A percentile compares a stretch with the other conserved stretches of the same genome.
phyloP scores from a whole-genome alignment of 2,113 vertebrate species.

The Melanostigma gelatinosum region DNA sequence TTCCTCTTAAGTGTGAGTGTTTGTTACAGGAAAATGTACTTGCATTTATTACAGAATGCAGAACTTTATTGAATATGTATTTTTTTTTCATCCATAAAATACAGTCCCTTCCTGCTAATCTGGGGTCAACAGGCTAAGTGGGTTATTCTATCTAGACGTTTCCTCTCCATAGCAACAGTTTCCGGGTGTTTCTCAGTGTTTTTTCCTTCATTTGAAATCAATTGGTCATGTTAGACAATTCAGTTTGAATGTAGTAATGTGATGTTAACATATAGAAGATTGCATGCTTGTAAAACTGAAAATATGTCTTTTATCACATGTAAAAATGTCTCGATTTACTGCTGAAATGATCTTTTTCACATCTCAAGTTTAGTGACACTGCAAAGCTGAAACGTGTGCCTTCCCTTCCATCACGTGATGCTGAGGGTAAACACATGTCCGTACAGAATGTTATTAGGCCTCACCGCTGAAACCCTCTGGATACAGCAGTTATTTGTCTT shows the following conservation, averaged over 20 bases:
- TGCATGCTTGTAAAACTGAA: neutral
- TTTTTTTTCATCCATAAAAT: neutral
- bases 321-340: neutral
- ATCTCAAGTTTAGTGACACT: neutral
- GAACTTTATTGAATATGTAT: neutral
- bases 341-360: neutral
- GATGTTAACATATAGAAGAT: neutral
- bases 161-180: neutral
- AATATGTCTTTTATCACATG: neutral
- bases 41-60: neutral
- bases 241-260: neutral
- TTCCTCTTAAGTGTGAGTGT: conserved; percentile 10
- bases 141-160: neutral
- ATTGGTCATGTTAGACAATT: neutral
- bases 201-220: neutral
- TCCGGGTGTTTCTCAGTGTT: neutral
- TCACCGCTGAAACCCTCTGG: neutral
- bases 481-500: neutral
- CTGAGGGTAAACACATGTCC: neutral
- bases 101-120: neutral
- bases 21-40: neutral
- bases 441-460: neutral
- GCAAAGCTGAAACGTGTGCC: neutral
- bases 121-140: neutral
- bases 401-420: neutral